Evolutionary conservation across 2,797 vertebrate genomes (phyloP), one percentile per base, ranked within the genome.

Genomic region (Alcedo quadribrachys): DNA sequence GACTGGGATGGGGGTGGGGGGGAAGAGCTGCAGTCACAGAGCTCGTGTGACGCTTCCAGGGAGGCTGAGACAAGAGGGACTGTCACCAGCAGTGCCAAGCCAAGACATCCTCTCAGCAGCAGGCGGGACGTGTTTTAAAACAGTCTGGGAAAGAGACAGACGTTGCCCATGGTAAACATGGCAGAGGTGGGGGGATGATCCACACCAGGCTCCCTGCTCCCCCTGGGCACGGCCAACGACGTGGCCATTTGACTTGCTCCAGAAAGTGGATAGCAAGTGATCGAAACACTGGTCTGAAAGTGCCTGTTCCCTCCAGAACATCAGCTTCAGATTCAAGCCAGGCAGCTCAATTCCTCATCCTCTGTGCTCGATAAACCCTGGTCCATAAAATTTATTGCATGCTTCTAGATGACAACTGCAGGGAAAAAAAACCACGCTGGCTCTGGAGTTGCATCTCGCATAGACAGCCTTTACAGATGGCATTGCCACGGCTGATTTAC

Each of bases 321-420:
- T 82, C 75, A 74, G 61, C 63, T 37, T 66, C 78, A 33, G 83
- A 76, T 75, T 75, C 78, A 45, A 88, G 61, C 68, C 93, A 79
- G 85, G 89, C 92, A 94, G 91, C 87, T 96, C 94, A 76, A 95
- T 94, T 66, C 92, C 74, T 96, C 95, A 95, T 93, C 89, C 77
- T 92, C 92, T 81, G 88, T 73, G 73, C 94, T 95, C 87, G 8
- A 89, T 95, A 96, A 96, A 96, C 87, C 61, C 94, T 16, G 92
- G 89, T 94, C 95, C 93, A 94, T 95, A 95, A 95, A 96, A 95
- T 94, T 96, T 92, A 96, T 76, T 50, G 92, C 85, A 75, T 89
- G 90, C 94, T 94, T 74, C 89, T 92, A 62, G 90, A 92, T 94
- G 92, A 95, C 92, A 95, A 95, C 92, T 45, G 87, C 81, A 50